Percentiles rank a stretch among this genome's conserved stretches.
These are phyloP conservation scores for Drosophila infuscata DNA, from an alignment of 2,888 invertebrate species.

Conservation along the genomic window DNA sequence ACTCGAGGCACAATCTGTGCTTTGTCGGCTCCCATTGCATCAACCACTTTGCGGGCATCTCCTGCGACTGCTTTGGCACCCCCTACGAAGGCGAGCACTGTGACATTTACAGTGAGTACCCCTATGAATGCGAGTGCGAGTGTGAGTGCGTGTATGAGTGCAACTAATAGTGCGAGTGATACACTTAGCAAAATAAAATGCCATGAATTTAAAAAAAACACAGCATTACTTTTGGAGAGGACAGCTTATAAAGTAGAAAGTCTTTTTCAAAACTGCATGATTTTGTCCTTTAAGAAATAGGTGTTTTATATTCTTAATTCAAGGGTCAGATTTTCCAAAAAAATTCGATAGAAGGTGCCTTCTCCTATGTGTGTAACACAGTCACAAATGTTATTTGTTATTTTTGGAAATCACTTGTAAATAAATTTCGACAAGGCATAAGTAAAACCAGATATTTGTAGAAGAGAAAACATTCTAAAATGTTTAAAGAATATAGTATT, in stretches of 20 bases:
- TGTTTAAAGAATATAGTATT: too few species aligned
- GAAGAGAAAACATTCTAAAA: background rate
- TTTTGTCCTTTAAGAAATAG: too few species aligned
- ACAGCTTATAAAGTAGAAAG: too few species aligned
- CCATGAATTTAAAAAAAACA: background rate
- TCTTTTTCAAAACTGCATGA: too few species aligned
- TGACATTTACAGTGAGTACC: constrained; percentile 92
- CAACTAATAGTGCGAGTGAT: background rate
- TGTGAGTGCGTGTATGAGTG: background rate
- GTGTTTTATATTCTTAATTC: too few species aligned
- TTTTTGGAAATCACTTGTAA: too few species aligned
- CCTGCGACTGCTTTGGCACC: constrained; percentile 97
- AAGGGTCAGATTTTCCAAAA: too few species aligned
- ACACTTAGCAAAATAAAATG: background rate
- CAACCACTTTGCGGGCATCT: constrained; percentile 95
- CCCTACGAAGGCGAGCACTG: constrained; percentile 96
- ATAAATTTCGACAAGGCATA: too few species aligned
- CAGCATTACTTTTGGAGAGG: background rate
- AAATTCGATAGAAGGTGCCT: too few species aligned
- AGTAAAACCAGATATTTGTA: too few species aligned
- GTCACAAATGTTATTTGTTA: background rate
- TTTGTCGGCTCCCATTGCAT: constrained; percentile 95
- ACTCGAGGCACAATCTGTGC: constrained; percentile 93
- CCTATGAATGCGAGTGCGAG: background rate
- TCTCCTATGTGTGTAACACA: too few species aligned